Evolutionary conservation across 2,888 invertebrate genomes (phyloP).

Genomic region (Pollenia griseotomentosa): DNA sequence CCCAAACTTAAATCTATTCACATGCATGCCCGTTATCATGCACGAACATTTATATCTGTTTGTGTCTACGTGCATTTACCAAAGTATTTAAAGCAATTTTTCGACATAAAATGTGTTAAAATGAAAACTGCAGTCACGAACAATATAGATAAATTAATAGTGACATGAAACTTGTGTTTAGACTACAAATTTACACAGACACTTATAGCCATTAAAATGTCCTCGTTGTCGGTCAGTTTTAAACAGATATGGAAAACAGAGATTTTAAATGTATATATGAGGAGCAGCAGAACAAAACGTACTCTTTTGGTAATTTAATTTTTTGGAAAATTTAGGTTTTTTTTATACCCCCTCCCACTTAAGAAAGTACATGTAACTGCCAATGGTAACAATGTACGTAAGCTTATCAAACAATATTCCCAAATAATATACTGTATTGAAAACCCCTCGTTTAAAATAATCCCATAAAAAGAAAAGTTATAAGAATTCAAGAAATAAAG

Average conservation of each 20-base stretch:
- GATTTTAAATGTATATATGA: too few species aligned
- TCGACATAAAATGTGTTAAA: background rate
- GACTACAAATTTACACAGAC: background rate
- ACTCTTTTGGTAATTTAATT: too few species aligned
- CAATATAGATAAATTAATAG: slow-evolving; percentile 41
- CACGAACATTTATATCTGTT: background rate
- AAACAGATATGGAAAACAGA: background rate
- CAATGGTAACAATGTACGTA: too few species aligned
- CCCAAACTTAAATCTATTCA: background rate
- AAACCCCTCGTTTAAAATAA: too few species aligned
- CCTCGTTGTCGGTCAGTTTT: background rate
- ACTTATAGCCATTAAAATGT: background rate
- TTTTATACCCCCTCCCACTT: rapidly evolving
- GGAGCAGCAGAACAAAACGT: too few species aligned
- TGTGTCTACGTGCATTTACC: background rate
- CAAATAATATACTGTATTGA: too few species aligned
- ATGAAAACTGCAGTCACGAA: slow-evolving; percentile 36
- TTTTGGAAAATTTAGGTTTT: too few species aligned
- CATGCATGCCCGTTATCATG: slow-evolving; percentile 1
- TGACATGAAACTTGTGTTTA: slow-evolving; percentile 28
- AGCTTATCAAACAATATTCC: too few species aligned
- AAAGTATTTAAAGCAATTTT: slow-evolving; percentile 11
- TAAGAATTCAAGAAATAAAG: too few species aligned
- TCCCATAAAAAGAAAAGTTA: too few species aligned
- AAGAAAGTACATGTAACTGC: too few species aligned